phyloP scores from a whole-genome alignment of 2,888 invertebrate genomes.

The Sicus ferrugineus region DNA sequence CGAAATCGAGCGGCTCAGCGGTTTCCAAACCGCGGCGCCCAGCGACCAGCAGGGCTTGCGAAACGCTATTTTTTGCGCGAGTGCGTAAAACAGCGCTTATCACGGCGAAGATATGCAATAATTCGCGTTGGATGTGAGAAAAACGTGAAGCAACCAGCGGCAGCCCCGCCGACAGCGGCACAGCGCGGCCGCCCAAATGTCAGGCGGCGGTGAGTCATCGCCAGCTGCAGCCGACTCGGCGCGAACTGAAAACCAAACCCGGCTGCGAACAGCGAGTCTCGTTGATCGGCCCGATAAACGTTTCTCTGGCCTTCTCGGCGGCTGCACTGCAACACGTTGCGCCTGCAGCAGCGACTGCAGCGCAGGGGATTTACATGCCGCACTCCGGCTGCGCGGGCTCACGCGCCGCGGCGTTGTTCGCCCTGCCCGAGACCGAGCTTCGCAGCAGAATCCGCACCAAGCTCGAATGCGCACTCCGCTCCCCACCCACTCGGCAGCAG shows the following conservation, averaged over 20 bases:
- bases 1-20: not conserved
- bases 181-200: constrained; percentile 9
- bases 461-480: too few species aligned
- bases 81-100: constrained; percentile 14
- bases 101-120: constrained; percentile 1
- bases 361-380: constrained; percentile 26
- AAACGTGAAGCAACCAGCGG: not conserved
- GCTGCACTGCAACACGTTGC: constrained; percentile 24
- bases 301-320: constrained; percentile 32
- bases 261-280: not conserved
- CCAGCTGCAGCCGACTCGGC: constrained; percentile 18
- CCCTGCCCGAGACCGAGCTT: constrained; percentile 25
- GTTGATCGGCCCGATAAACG: constrained; percentile 30
- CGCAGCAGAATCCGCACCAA: not conserved
- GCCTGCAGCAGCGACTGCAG: constrained; percentile 15
- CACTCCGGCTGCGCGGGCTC: constrained; percentile 11
- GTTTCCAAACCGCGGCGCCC: not conserved
- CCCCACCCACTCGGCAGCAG: not conserved
- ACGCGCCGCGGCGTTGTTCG: not conserved
- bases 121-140: not conserved
- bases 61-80: not conserved
- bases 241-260: not conserved
- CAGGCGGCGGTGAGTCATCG: constrained; percentile 29
- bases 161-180: not conserved
- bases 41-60: not conserved